These are phyloP conservation scores for Spodoptera frugiperda DNA, from an alignment of 1,140 invertebrate genomes.

Conservation along the genomic window DNA sequence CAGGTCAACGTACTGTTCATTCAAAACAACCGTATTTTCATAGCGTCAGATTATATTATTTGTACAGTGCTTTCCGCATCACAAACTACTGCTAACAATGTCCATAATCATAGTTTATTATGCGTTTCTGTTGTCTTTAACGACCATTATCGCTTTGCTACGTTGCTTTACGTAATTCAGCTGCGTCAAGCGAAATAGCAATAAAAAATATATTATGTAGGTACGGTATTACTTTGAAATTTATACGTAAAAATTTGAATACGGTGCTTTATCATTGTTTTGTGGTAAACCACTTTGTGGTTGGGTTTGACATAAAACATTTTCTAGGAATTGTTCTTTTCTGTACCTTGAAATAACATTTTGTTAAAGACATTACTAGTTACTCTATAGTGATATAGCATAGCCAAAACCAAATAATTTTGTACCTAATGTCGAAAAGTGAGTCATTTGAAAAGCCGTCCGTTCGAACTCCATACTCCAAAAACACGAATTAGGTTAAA, in stretches of 20 bases:
- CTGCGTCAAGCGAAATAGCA: not conserved
- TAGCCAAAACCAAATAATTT: too few relatives aligned
- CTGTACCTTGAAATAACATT: too few relatives aligned
- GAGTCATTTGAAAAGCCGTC: too few relatives aligned
- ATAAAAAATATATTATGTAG: not conserved
- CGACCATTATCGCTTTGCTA: not conserved
- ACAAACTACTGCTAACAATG: not conserved
- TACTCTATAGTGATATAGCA: too few relatives aligned
- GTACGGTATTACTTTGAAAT: not conserved
- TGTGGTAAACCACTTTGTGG: not conserved
- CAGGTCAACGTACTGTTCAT: constrained; percentile 1
- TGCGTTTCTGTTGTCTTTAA: constrained; percentile 18
- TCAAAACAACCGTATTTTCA: not conserved
- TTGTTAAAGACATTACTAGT: too few relatives aligned
- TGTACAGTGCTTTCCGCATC: constrained; percentile 2
- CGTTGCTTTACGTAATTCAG: constrained; percentile 10
- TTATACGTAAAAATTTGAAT: not conserved
- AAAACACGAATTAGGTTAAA: not conserved
- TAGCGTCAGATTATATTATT: not conserved
- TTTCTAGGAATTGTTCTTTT: too few relatives aligned
- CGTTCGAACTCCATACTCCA: too few relatives aligned
- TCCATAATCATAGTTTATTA: not conserved
- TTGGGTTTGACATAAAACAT: not conserved
- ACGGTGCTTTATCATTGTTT: not conserved
- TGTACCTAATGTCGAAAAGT: too few relatives aligned